Evolutionary conservation across 2,888 invertebrate species (phyloP), one percentile per base, ranked within the genome.

Genomic region (Carabus problematicus): DNA sequence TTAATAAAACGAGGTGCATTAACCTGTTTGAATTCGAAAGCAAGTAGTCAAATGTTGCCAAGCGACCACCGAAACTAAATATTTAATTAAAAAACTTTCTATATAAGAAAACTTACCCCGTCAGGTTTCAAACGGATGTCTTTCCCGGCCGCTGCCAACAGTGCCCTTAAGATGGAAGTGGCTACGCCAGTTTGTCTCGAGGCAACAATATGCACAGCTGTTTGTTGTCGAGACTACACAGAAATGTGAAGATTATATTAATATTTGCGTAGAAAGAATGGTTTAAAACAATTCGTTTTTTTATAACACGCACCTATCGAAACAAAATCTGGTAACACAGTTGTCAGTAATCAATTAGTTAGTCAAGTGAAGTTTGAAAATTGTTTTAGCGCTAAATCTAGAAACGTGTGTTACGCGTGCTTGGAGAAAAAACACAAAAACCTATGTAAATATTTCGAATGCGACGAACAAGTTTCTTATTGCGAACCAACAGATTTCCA

Each of bases 161-260:
- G 86, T 4, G 94, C 90, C 77, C 97, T 88, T 11, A 98, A 88
- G 75, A 97, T 94, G 75, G 93, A 92, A 68, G 97, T 92, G 3
- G 97, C 96, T 9, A 94, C 94, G 12, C 95, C 96, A 0, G 95
- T 94, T 81, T 95, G 93, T 76, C 98, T 88, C 75, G 93, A 92
- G 64, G 97, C 95, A 72, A 97, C 97, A 81, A 98, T 85, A 84
- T 99, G 99, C 1, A 98, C 91, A 1, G 98, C 93, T 6, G 97
- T 93, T 83, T 98, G 97, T 76, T 94, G 91, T 72, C 93, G 92
- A 71, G 95, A 91, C 97, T 98, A 82, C 42, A 82, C 79, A 75
- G 52, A 72, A 3, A 49, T 8, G 49, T 12, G 49, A n/a, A 60
- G 52, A 55, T 19, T 9, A 16, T 11, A 12, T 55, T 18, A 16